Percentiles rank a stretch among this genome's conserved stretches.
Evolutionary conservation across 1,140 invertebrate species (phyloP).

Genomic region (Drosophila baimaii): DNA sequence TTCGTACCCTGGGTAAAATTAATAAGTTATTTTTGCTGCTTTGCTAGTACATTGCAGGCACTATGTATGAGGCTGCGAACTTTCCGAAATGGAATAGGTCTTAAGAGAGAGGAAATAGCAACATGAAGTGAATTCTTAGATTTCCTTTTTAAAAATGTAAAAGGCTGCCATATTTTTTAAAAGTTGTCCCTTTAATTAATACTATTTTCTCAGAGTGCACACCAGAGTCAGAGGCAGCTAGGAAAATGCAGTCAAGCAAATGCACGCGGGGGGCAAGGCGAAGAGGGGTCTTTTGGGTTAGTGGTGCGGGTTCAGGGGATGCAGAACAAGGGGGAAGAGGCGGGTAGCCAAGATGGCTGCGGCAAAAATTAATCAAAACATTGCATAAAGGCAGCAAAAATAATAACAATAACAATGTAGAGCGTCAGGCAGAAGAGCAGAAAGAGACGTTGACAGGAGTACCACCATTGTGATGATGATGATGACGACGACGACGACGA

Average conservation of each 20-base stretch:
- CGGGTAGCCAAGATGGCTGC: constrained; percentile 47
- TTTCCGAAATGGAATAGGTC: too few relatives aligned
- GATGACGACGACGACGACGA: constrained; percentile 60
- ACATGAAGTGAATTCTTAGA: too few relatives aligned
- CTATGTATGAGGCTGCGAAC: too few relatives aligned
- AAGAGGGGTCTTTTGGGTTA: constrained; percentile 13
- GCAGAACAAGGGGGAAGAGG: not conserved
- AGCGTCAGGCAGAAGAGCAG: constrained; percentile 76
- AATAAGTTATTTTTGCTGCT: too few relatives aligned
- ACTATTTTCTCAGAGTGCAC: constrained; percentile 6
- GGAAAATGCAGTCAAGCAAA: constrained; percentile 74
- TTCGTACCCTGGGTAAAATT: too few relatives aligned
- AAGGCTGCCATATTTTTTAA: too few relatives aligned
- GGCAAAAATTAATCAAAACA: constrained; percentile 83
- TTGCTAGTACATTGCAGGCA: too few relatives aligned
- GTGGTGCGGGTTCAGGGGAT: constrained; percentile 5
- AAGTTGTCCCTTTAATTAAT: too few relatives aligned
- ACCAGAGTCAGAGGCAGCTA: constrained; percentile 32
- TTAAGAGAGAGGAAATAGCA: too few relatives aligned
- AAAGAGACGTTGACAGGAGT: constrained; percentile 68
- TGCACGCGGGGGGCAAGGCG: constrained; percentile 44
- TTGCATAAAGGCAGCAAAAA: constrained; percentile 82
- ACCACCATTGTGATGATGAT: constrained; percentile 34
- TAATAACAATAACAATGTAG: constrained; percentile 82
- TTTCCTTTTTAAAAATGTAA: too few relatives aligned